Evolutionary conservation across 2,113 vertebrate genomes (phyloP).

Genomic region (Gopherus flavomarginatus): DNA sequence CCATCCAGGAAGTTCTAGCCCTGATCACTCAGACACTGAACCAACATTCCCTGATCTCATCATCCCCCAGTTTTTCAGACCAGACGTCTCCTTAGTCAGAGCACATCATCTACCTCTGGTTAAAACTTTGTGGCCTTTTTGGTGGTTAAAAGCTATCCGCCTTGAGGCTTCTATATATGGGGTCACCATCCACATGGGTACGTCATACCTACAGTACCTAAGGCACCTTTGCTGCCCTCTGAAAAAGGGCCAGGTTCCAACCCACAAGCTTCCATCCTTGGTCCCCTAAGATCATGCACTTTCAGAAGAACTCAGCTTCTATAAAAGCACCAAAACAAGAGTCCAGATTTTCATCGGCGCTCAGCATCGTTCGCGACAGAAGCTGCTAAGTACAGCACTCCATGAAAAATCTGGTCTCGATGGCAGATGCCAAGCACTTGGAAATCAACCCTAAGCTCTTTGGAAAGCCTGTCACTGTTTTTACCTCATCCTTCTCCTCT

Average conservation of each 20-base stretch:
- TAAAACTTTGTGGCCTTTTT: not conserved
- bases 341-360: not conserved
- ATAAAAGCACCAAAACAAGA: not conserved
- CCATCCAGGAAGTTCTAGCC: not conserved
- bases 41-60: not conserved
- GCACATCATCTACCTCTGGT: not conserved
- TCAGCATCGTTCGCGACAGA: not conserved
- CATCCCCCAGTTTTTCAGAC: not conserved
- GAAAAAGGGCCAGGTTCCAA: not conserved
- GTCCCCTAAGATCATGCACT: not conserved
- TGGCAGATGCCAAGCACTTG: not conserved
- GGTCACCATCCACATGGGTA: not conserved
- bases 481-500: not conserved
- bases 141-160: not conserved
- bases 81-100: not conserved
- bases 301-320: not conserved
- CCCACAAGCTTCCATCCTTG: not conserved
- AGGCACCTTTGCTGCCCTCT: too few relatives aligned
- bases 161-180: not conserved
- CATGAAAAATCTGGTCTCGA: not conserved
- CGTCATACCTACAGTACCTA: not conserved
- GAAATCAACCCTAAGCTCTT: not conserved
- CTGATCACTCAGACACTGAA: not conserved
- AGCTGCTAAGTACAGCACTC: not conserved
- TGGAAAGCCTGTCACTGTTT: not conserved